Evolutionary conservation across 2,888 invertebrate genomes (phyloP).

Genomic region (Empis stercorea): DNA sequence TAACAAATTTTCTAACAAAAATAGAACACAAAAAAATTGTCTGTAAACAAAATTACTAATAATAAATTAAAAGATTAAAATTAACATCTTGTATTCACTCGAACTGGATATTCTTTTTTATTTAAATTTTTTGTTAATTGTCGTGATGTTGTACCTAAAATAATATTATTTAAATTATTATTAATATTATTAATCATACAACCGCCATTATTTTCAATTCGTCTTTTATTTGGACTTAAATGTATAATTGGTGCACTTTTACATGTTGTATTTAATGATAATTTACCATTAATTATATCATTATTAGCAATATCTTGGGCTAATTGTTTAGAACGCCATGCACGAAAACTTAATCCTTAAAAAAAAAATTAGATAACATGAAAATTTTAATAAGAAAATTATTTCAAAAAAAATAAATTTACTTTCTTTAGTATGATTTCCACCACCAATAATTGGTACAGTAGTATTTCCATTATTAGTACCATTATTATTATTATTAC

Average conservation of each 20-base stretch:
- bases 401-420: background rate
- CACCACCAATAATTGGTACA: background rate
- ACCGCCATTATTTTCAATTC: background rate
- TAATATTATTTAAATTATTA: too few relatives aligned
- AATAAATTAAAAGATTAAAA: too few relatives aligned
- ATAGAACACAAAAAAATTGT: too few relatives aligned
- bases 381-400: background rate
- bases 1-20: too few relatives aligned
- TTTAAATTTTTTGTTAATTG: conserved; percentile 1
- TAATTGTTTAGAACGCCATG: conserved; percentile 12
- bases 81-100: conserved; percentile 1
- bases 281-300: background rate
- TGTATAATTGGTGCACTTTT: conserved; percentile 4
- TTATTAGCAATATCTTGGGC: too few relatives aligned
- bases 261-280: background rate
- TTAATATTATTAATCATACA: background rate
- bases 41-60: too few relatives aligned
- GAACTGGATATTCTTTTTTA: background rate
- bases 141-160: background rate
- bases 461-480: background rate
- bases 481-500: conserved; percentile 1
- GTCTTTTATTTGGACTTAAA: background rate
- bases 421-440: background rate
- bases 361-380: background rate
- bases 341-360: conserved; percentile 12